These are phyloP conservation scores for Melopsittacus undulatus DNA, from an alignment of 2,797 vertebrate genomes.

Conservation along the genomic window DNA sequence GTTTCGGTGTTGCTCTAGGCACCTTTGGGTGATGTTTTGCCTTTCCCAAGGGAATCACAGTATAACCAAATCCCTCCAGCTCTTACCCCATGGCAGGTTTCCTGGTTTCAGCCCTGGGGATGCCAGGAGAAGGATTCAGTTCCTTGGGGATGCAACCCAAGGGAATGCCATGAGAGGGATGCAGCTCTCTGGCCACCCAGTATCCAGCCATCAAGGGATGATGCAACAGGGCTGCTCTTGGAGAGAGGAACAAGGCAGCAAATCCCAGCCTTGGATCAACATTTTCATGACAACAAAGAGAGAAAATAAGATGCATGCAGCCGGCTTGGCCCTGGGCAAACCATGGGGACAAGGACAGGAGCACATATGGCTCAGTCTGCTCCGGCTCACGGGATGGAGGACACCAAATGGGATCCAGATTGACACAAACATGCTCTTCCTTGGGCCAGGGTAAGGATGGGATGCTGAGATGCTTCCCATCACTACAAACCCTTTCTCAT, in stretches of 20 bases:
- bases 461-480: background rate
- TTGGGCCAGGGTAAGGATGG: background rate
- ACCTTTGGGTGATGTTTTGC: rapidly evolving
- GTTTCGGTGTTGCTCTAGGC: background rate
- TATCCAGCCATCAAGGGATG: background rate
- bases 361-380: background rate
- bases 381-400: background rate
- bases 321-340: background rate
- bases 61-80: rapidly evolving
- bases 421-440: background rate
- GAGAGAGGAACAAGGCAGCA: background rate
- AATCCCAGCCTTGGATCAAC: background rate
- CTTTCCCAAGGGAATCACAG: background rate
- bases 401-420: background rate
- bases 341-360: background rate
- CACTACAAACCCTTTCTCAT: background rate
- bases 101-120: background rate
- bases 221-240: background rate
- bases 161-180: background rate
- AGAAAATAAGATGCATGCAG: rapidly evolving
- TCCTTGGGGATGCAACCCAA: background rate
- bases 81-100: rapidly evolving
- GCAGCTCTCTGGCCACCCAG: background rate
- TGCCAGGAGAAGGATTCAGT: background rate
- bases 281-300: background rate